Evolutionary conservation across 2,113 vertebrate species (phyloP).

Genomic region (Oreochromis aureus): DNA sequence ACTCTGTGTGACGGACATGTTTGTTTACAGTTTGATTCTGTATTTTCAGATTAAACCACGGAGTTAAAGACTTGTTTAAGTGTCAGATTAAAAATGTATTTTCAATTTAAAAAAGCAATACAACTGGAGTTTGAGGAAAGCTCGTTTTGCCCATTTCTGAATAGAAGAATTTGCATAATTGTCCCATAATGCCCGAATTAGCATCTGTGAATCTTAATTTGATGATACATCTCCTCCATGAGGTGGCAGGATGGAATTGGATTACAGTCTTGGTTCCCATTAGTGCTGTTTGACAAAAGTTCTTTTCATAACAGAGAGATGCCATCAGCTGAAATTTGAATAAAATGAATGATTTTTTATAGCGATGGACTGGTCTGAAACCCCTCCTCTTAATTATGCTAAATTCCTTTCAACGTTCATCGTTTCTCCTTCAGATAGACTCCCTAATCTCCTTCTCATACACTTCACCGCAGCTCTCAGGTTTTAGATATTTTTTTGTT

Average conservation of each 20-base stretch:
- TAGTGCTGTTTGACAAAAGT: constrained; percentile 69
- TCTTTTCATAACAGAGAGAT: constrained; percentile 64
- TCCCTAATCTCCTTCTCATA: constrained; percentile 24
- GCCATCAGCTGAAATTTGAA: constrained; percentile 63
- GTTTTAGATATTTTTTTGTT: constrained; percentile 2
- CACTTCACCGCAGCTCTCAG: not conserved
- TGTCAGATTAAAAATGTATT: constrained; percentile 37
- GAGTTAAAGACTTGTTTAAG: constrained; percentile 30
- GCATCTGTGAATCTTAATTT: constrained; percentile 75
- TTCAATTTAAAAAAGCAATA: constrained; percentile 49
- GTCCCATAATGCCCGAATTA: constrained; percentile 66
- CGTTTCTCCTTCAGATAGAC: constrained; percentile 41
- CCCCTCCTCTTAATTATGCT: constrained; percentile 42
- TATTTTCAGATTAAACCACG: not conserved
- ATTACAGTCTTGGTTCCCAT: constrained; percentile 67
- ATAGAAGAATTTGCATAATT: constrained; percentile 65
- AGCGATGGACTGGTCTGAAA: constrained; percentile 43
- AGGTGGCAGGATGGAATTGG: constrained; percentile 61
- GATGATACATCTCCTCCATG: constrained; percentile 65
- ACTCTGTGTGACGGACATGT: not conserved
- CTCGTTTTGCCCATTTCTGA: constrained; percentile 44
- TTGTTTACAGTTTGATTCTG: not conserved
- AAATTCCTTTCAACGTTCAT: constrained; percentile 28
- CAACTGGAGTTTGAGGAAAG: constrained; percentile 47
- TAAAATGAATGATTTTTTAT: constrained; percentile 60